phyloP scores from a whole-genome alignment of 2,113 vertebrate genomes.

The Rhinogobius similis region DNA sequence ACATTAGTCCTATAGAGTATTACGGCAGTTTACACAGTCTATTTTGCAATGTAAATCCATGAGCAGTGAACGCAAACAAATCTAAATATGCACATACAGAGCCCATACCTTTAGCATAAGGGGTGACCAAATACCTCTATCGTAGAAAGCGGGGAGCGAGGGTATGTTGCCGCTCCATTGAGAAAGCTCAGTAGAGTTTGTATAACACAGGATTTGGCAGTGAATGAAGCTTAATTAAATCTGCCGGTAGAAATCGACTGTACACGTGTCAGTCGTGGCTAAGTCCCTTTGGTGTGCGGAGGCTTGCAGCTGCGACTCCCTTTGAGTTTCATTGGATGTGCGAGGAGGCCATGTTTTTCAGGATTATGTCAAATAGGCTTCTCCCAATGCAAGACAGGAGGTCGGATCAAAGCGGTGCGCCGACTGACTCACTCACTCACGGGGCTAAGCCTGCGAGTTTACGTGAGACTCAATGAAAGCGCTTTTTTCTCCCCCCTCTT shows the following conservation, averaged over 20 bases:
- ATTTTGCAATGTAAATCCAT: not conserved
- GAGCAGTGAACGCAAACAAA: not conserved
- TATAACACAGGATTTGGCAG: constrained; percentile 46
- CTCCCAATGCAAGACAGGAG: constrained; percentile 50
- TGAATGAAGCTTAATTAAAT: constrained; percentile 69
- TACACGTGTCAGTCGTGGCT: constrained; percentile 55
- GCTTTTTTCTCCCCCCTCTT: constrained; percentile 6
- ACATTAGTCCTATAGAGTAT: too few species aligned
- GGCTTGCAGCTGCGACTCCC: constrained; percentile 42
- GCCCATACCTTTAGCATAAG: not conserved
- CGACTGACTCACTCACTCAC: constrained; percentile 34
- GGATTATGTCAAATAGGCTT: constrained; percentile 66
- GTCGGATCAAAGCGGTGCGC: constrained; percentile 66
- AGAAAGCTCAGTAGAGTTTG: constrained; percentile 35
- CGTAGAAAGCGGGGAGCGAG: not conserved
- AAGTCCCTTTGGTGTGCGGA: constrained; percentile 45
- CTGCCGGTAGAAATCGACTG: constrained; percentile 54
- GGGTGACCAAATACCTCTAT: not conserved
- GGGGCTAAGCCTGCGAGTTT: constrained; percentile 47
- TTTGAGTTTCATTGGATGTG: constrained; percentile 46
- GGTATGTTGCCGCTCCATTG: not conserved
- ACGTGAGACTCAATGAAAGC: constrained; percentile 21
- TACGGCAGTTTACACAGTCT: too few species aligned
- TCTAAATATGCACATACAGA: not conserved
- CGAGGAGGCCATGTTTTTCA: constrained; percentile 55